Conservation (phyloP, 2,113 vertebrate species). For the Danio rerio region DNA sequence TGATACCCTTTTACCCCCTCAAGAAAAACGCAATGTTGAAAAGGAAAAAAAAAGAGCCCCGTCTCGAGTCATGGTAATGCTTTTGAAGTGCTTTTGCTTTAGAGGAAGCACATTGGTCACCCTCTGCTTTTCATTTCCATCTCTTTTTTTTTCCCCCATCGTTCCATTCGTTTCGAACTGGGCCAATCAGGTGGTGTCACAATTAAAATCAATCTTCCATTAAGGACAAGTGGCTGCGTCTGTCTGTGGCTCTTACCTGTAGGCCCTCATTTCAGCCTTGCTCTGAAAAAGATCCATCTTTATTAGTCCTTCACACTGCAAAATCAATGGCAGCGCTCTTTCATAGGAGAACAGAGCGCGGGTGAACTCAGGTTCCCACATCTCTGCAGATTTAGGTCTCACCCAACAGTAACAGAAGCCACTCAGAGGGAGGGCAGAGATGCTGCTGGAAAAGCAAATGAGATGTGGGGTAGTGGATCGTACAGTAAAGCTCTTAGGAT, state of each 20-base stretch:
- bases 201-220: slow-evolving; percentile 58
- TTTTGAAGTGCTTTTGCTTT: slow-evolving; percentile 33
- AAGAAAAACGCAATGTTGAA: slow-evolving; percentile 9
- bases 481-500: neutral
- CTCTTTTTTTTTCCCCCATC: neutral
- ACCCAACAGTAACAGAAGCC: neutral
- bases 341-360: neutral
- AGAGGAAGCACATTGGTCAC: slow-evolving; percentile 5
- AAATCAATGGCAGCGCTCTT: slow-evolving; percentile 47
- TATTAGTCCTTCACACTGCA: slow-evolving; percentile 46
- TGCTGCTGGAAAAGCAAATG: neutral
- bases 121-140: slow-evolving; percentile 36
- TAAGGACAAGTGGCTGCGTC: slow-evolving; percentile 48
- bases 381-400: slow-evolving; percentile 11
- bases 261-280: slow-evolving; percentile 48
- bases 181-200: slow-evolving; percentile 30
- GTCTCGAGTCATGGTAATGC: slow-evolving; percentile 7
- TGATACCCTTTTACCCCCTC: neutral
- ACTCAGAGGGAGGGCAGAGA: neutral
- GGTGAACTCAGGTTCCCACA: neutral
- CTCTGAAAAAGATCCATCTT: slow-evolving; percentile 52
- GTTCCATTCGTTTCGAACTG: slow-evolving; percentile 19
- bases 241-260: slow-evolving; percentile 50
- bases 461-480: neutral
- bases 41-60: neutral